A percentile compares a stretch with the other conserved stretches of the same genome.
Evolutionary conservation across 2,797 vertebrate genomes (phyloP).

Genomic region (Pipistrellus nathusii): DNA sequence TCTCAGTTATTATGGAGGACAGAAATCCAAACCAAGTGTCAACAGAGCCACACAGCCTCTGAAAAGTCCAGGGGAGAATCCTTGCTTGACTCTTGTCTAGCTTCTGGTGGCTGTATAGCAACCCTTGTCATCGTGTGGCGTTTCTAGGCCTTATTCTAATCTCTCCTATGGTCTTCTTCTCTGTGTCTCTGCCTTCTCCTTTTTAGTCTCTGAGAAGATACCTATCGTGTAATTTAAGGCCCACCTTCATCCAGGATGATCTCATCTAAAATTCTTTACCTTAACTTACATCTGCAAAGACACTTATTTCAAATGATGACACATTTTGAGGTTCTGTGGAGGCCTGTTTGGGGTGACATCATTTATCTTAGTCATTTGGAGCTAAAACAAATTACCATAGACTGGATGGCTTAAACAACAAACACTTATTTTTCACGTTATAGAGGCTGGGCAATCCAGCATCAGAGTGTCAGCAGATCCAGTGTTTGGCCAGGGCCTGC

Average conservation of each 20-base stretch:
- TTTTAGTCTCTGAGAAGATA: background rate
- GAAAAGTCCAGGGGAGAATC: background rate
- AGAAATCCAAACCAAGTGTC: background rate
- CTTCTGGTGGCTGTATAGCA: background rate
- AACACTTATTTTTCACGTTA: background rate
- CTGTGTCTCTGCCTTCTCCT: background rate
- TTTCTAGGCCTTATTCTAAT: background rate
- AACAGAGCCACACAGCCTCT: fast-evolving
- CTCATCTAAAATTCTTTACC: background rate
- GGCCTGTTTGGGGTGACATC: background rate
- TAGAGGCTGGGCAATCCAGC: background rate
- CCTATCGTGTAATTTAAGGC: background rate
- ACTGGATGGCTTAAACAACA: background rate
- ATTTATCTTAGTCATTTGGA: background rate
- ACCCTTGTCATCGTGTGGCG: background rate
- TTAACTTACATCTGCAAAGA: background rate
- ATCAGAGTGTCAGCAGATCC: background rate
- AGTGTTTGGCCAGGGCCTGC: background rate
- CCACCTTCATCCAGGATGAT: background rate
- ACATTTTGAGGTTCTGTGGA: background rate
- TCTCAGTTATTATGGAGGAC: background rate
- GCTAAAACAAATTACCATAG: background rate
- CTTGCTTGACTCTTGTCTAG: background rate
- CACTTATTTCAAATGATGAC: background rate
- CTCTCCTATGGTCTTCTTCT: background rate